phyloP scores from a whole-genome alignment of 1,140 invertebrate species.

The Drosophila navojoa region DNA sequence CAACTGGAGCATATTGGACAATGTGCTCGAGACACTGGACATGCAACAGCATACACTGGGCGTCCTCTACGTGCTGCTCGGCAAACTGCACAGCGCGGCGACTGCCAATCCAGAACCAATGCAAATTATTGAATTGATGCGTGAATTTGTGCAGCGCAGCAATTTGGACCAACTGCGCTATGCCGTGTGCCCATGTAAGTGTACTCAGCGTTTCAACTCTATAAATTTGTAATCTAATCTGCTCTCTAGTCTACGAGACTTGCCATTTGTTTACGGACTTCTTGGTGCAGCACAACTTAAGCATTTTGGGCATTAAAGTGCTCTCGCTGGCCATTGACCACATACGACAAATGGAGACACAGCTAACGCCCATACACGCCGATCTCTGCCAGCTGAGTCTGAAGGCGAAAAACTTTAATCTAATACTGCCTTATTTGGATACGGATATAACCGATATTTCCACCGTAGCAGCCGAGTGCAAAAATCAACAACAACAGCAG shows the following conservation, averaged over 20 bases:
- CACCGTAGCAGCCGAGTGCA: conserved; percentile 82
- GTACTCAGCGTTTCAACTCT: background rate
- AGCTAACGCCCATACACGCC: conserved; percentile 96
- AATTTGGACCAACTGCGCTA: conserved; percentile 95
- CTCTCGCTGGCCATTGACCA: conserved; percentile 94
- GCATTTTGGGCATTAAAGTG: conserved; percentile 93
- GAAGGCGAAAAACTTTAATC: conserved; percentile 95
- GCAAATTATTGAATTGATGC: conserved; percentile 81
- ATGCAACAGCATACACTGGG: conserved; percentile 95
- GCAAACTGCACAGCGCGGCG: conserved; percentile 87
- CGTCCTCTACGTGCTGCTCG: conserved; percentile 92
- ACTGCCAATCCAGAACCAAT: conserved; percentile 79
- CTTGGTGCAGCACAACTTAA: conserved; percentile 89
- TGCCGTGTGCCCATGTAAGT: conserved; percentile 91
- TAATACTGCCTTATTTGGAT: conserved; percentile 94
- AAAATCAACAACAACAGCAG: conserved; percentile 71
- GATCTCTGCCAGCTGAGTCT: conserved; percentile 97
- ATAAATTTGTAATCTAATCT: background rate
- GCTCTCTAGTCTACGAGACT: conserved; percentile 91
- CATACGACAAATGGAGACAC: conserved; percentile 93
- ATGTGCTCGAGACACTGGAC: conserved; percentile 94
- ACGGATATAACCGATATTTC: conserved; percentile 95
- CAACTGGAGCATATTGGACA: conserved; percentile 93
- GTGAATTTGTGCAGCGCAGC: conserved; percentile 93
- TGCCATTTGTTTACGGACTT: conserved; percentile 93